Evolutionary conservation across 2,113 vertebrate species (phyloP).

Genomic region (Paraplagusia blochii): DNA sequence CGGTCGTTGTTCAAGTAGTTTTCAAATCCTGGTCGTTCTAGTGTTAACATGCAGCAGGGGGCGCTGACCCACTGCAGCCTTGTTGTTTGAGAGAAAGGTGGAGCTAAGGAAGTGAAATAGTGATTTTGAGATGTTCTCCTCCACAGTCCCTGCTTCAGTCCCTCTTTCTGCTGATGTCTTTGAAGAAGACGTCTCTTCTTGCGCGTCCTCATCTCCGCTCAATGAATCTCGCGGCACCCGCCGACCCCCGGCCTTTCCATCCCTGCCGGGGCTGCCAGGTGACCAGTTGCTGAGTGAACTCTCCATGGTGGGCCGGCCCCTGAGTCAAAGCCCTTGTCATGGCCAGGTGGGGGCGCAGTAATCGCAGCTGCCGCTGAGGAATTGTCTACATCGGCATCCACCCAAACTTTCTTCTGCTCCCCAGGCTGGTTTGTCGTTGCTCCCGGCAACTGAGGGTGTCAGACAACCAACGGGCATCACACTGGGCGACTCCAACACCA

Average conservation of each 20-base stretch:
- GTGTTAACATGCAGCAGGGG: no score
- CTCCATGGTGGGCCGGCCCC: constrained; percentile 59
- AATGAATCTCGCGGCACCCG: constrained; percentile 65
- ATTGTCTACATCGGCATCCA: no score
- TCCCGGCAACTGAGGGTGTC: constrained; percentile 76
- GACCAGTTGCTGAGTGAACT: constrained; percentile 74
- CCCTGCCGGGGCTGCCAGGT: constrained; percentile 63
- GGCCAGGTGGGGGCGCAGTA: constrained; percentile 67
- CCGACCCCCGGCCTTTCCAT: constrained; percentile 64
- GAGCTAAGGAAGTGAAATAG: no score
- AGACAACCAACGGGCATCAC: constrained; percentile 65
- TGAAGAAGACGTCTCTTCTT: constrained; percentile 80
- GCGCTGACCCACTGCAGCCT: no score
- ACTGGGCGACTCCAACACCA: constrained; percentile 70
- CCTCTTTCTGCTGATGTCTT: constrained; percentile 74
- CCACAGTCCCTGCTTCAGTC: constrained; percentile 66
- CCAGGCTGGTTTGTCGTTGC: constrained; percentile 72
- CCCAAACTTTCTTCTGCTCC: constrained; percentile 17
- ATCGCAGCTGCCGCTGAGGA: no score
- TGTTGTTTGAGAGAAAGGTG: no score
- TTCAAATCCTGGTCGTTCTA: no score
- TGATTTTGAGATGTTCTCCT: constrained; percentile 24
- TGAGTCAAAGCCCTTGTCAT: constrained; percentile 55
- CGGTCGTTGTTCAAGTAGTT: no score
- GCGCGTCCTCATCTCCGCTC: constrained; percentile 71